A percentile compares a stretch with the other conserved stretches of the same genome.
Evolutionary conservation across 2,797 vertebrate species (phyloP).

Genomic region (Sebastes itinus): DNA sequence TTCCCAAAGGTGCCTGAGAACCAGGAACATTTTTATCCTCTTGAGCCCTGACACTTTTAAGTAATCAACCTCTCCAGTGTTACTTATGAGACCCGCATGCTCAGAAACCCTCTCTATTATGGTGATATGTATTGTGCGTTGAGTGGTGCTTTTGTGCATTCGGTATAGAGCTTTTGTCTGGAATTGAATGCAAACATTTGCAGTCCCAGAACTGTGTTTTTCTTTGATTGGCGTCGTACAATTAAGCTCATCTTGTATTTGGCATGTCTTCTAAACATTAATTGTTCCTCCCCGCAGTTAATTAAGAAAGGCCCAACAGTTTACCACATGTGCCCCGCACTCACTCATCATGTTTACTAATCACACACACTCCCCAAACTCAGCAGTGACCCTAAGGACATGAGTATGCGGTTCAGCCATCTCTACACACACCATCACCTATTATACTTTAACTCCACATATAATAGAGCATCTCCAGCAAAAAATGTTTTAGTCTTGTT

Average conservation of each 20-base stretch:
- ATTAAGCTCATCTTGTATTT: conserved; percentile 63
- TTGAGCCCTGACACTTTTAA: conserved; percentile 75
- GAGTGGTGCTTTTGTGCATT: conserved; percentile 27
- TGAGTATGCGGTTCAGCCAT: conserved; percentile 45
- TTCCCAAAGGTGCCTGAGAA: conserved; percentile 69
- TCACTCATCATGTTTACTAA: conserved; percentile 68
- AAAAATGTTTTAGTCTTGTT: background rate
- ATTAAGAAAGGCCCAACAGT: conserved; percentile 73
- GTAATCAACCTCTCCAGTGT: conserved; percentile 76
- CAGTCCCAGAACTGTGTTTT: conserved; percentile 25
- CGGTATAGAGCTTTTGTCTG: conserved; percentile 23
- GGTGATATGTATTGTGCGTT: conserved; percentile 2
- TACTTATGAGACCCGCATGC: conserved; percentile 62
- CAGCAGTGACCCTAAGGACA: conserved; percentile 66
- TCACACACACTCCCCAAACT: conserved; percentile 60
- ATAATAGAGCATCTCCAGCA: background rate
- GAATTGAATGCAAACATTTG: conserved; percentile 24
- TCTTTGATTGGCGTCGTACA: conserved; percentile 57
- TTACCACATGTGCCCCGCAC: conserved; percentile 60
- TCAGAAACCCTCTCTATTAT: conserved; percentile 19
- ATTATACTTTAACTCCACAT: conserved; percentile 2
- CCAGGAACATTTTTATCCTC: conserved; percentile 68
- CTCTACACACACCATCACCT: conserved; percentile 13
- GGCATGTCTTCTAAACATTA: conserved; percentile 65
- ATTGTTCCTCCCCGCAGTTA: conserved; percentile 66